Conservation (phyloP, 2,888 invertebrate genomes). For the Mallateleia sp. region DNA sequence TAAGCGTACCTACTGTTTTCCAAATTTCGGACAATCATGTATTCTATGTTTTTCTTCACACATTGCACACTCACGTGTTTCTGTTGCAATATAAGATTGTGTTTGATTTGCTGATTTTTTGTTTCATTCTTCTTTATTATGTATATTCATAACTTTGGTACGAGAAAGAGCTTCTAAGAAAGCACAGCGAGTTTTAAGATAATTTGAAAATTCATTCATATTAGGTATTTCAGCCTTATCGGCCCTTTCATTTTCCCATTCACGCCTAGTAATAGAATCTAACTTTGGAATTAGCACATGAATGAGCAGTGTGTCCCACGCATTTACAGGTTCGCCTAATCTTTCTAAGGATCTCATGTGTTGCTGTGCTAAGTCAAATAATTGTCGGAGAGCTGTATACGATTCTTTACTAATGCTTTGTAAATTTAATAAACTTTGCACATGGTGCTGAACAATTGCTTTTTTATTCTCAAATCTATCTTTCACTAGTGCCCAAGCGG, state of each 20-base stretch:
- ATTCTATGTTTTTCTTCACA: slow-evolving; percentile 12
- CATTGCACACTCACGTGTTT: background rate
- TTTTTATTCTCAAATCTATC: slow-evolving; percentile 44
- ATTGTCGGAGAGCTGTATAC: slow-evolving; percentile 15
- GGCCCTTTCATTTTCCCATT: slow-evolving; percentile 17
- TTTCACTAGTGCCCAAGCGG: slow-evolving; percentile 34
- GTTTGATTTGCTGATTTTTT: background rate
- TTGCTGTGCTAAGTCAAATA: slow-evolving; percentile 24
- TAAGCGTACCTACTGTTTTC: background rate
- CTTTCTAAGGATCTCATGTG: slow-evolving; percentile 22
- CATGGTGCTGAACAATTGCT: slow-evolving; percentile 36
- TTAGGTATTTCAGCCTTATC: background rate
- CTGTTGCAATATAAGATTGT: background rate
- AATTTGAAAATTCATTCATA: slow-evolving; percentile 8
- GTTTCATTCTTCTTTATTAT: background rate
- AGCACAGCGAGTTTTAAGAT: slow-evolving; percentile 13
- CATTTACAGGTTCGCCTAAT: slow-evolving; percentile 18
- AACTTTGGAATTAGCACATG: slow-evolving; percentile 1
- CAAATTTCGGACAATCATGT: slow-evolving; percentile 1
- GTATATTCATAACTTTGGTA: background rate
- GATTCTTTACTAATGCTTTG: slow-evolving; percentile 38
- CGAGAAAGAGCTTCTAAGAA: slow-evolving; percentile 26
- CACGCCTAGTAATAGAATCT: background rate
- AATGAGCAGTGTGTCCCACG: slow-evolving; percentile 33
- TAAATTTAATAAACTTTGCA: slow-evolving; percentile 38